Conservation (phyloP, 2,113 vertebrate genomes). For the Felis chaus region DNA sequence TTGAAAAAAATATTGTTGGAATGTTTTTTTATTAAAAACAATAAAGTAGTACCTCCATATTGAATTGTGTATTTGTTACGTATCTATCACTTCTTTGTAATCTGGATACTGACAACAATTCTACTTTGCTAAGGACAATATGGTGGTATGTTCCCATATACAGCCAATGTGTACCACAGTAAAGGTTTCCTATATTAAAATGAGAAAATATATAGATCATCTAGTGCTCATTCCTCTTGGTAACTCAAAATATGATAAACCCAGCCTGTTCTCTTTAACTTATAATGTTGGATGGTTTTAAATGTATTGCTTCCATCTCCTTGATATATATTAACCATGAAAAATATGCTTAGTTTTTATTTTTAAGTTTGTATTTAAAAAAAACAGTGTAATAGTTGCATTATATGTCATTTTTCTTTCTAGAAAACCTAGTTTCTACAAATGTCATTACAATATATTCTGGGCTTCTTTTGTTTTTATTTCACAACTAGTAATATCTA, state of each 20-base stretch:
- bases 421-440: neutral
- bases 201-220: neutral
- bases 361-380: neutral
- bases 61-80: neutral
- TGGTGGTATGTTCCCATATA: neutral
- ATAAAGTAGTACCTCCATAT: neutral
- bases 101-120: rapidly evolving
- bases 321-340: neutral
- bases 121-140: neutral
- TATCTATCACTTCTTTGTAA: neutral
- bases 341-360: neutral
- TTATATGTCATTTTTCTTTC: neutral
- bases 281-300: neutral
- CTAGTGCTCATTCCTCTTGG: neutral
- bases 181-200: neutral
- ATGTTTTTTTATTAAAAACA: neutral
- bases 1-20: neutral
- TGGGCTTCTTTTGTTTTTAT: neutral
- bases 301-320: neutral
- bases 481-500: neutral
- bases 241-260: neutral
- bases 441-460: neutral
- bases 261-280: neutral
- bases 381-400: neutral
- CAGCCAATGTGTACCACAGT: neutral